These are phyloP conservation scores for Holothuria scabra DNA, from an alignment of 53 echinoderm and acorn worm genomes.

Conservation along the genomic window DNA sequence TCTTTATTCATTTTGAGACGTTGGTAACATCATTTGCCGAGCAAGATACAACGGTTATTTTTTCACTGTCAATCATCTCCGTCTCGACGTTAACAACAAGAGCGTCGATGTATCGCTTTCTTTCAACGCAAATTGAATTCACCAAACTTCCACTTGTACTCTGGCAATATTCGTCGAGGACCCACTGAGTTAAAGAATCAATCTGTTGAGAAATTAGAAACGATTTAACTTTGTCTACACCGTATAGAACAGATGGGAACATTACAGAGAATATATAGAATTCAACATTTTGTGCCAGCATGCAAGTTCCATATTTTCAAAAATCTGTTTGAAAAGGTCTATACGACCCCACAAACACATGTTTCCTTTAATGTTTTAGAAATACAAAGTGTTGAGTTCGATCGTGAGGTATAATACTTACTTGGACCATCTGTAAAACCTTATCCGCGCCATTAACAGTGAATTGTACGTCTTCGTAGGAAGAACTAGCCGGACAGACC, in stretches of 20 bases:
- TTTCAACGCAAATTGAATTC: neutral
- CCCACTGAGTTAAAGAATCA: neutral
- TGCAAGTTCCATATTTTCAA: no score
- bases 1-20: no score
- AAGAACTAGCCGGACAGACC: neutral
- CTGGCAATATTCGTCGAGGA: neutral
- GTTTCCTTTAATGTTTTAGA: no score
- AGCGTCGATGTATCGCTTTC: neutral
- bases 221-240: no score
- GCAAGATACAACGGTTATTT: slow-evolving; percentile 10
- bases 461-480: neutral
- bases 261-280: no score
- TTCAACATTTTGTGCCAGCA: no score
- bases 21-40: neutral
- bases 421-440: slow-evolving; percentile 36
- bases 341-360: no score
- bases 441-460: neutral
- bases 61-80: neutral
- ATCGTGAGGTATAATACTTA: neutral
- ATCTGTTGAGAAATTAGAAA: neutral
- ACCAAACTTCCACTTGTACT: neutral
- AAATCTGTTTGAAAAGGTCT: no score
- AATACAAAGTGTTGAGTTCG: no score
- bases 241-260: no score
- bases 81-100: slow-evolving; percentile 3